These are phyloP conservation scores for Sebastes fasciatus DNA, from an alignment of 2,113 vertebrate genomes.

Conservation along the genomic window DNA sequence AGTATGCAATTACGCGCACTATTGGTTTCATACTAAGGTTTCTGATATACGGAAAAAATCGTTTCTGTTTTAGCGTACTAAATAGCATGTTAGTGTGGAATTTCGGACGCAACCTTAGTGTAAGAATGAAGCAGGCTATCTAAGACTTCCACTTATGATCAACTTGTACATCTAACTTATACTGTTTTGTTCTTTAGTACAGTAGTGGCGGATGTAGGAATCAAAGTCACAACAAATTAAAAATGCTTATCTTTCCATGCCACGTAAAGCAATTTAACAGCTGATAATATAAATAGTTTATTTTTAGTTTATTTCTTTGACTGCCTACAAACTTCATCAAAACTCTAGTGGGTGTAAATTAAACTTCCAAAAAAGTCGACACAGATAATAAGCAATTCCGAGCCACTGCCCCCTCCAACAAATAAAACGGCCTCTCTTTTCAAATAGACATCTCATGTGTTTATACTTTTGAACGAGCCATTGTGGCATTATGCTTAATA, in stretches of 20 bases:
- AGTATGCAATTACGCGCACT: too few relatives aligned
- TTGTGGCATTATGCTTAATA: background rate
- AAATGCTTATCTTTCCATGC: background rate
- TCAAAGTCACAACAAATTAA: background rate
- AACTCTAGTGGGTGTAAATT: background rate
- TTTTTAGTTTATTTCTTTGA: background rate
- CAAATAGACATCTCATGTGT: background rate
- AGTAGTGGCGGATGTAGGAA: background rate
- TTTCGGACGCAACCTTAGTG: too few relatives aligned
- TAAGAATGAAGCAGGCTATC: background rate
- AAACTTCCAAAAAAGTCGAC: background rate
- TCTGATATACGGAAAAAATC: too few relatives aligned
- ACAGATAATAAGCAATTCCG: background rate
- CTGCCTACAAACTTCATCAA: background rate
- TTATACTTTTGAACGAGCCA: background rate
- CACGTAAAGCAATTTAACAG: background rate
- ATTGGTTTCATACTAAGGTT: too few relatives aligned
- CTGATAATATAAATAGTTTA: background rate
- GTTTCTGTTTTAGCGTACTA: too few relatives aligned
- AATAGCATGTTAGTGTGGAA: too few relatives aligned
- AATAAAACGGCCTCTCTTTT: background rate
- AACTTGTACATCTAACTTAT: background rate
- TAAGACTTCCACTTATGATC: background rate
- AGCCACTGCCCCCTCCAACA: background rate
- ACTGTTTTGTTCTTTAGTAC: background rate